phyloP scores from a whole-genome alignment of 2,113 vertebrate species.

The Tetrao urogallus region DNA sequence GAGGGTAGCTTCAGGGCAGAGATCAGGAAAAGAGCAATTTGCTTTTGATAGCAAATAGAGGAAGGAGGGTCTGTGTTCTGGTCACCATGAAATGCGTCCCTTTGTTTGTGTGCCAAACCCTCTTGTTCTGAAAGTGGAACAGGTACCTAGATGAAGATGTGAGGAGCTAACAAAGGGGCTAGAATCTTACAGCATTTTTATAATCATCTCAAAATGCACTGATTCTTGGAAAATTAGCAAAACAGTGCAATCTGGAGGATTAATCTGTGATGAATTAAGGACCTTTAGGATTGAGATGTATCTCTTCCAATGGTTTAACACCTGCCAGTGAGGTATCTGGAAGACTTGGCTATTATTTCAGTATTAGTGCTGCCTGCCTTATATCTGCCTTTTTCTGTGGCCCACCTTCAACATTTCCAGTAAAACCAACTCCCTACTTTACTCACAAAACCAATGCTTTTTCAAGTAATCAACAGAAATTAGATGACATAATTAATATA shows the following conservation, averaged over 20 bases:
- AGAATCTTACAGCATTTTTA: neutral
- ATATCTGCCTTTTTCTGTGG: neutral
- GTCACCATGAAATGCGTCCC: neutral
- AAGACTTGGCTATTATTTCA: neutral
- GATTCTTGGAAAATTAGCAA: neutral
- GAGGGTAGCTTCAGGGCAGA: neutral
- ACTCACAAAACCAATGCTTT: neutral
- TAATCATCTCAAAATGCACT: neutral
- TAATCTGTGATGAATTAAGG: neutral
- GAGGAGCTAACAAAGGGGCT: neutral
- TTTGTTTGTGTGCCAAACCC: neutral
- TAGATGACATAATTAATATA: neutral
- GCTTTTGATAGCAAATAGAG: neutral
- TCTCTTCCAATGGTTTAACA: neutral
- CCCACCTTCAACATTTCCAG: accelerated
- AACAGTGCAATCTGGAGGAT: neutral
- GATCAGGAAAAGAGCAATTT: neutral
- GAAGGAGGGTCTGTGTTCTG: accelerated
- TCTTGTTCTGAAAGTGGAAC: neutral
- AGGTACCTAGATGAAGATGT: neutral
- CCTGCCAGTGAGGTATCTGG: neutral
- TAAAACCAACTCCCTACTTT: neutral
- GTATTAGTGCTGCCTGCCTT: neutral
- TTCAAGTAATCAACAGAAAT: neutral
- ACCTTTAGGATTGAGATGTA: neutral